These are phyloP conservation scores for Noctilio leporinus DNA, from an alignment of 2,113 vertebrate genomes.

Conservation along the genomic window DNA sequence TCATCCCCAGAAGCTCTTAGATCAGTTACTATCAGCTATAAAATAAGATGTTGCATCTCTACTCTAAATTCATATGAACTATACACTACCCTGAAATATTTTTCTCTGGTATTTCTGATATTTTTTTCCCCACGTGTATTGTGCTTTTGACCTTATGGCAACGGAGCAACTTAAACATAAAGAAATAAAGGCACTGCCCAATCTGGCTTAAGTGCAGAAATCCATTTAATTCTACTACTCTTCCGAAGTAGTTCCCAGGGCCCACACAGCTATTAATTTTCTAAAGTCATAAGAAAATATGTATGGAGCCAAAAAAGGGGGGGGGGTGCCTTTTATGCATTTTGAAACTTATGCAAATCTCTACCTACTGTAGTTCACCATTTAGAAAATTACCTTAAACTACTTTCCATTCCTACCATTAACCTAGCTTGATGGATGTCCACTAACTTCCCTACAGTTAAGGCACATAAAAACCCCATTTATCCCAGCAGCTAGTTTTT, in stretches of 20 bases:
- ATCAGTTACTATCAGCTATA: not conserved
- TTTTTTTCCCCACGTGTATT: not conserved
- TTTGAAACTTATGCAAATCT: slow-evolving; percentile 70
- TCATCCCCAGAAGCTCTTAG: not conserved
- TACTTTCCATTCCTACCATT: slow-evolving; percentile 65
- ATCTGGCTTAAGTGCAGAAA: not conserved
- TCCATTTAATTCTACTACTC: slow-evolving; percentile 39
- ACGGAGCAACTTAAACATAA: slow-evolving; percentile 28
- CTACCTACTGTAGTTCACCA: slow-evolving; percentile 52
- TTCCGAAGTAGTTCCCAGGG: slow-evolving; percentile 48
- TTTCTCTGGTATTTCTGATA: not conserved
- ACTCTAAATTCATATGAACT: not conserved
- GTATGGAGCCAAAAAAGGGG: slow-evolving; percentile 23
- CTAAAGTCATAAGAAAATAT: slow-evolving; percentile 48
- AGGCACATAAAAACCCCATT: slow-evolving; percentile 47
- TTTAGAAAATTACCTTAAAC: slow-evolving; percentile 73
- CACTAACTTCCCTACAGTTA: slow-evolving; percentile 57
- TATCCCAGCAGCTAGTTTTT: slow-evolving; percentile 50
- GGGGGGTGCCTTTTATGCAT: slow-evolving; percentile 54
- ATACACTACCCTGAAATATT: not conserved
- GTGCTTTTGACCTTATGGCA: slow-evolving; percentile 40
- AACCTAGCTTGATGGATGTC: slow-evolving; percentile 67
- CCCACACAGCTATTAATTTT: slow-evolving; percentile 63
- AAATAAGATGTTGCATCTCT: not conserved
- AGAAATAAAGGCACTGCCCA: slow-evolving; percentile 35